A percentile compares a stretch with the other conserved stretches of the same genome.
Evolutionary conservation across 2,113 vertebrate species (phyloP).

Genomic region (Gambusia holbrooki): DNA sequence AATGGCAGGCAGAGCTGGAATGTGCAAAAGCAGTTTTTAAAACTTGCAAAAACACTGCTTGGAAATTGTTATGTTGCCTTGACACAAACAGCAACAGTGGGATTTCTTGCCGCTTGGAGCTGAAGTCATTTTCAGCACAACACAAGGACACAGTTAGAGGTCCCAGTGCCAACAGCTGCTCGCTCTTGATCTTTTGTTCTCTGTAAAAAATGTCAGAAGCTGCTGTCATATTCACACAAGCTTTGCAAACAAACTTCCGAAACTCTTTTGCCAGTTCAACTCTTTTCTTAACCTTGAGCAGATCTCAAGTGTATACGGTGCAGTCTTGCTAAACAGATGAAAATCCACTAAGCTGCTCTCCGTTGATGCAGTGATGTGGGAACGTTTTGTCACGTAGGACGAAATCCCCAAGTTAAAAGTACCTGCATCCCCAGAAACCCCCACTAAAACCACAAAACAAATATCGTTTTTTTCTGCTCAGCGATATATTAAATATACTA

Average conservation of each 20-base stretch:
- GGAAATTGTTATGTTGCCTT: not conserved
- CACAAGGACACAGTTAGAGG: not conserved
- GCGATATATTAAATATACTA: too few species aligned
- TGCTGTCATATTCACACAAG: not conserved
- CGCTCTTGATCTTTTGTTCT: not conserved
- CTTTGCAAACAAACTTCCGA: not conserved
- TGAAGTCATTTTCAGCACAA: not conserved
- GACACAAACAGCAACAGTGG: not conserved
- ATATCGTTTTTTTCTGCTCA: too few species aligned
- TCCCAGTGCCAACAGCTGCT: not conserved
- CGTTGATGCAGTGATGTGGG: not conserved
- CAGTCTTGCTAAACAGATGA: not conserved
- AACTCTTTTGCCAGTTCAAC: not conserved
- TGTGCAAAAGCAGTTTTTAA: not conserved
- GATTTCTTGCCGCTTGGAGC: not conserved
- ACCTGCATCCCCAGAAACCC: too few species aligned
- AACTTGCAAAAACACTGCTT: too few species aligned
- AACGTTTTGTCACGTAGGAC: too few species aligned
- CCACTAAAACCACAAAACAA: too few species aligned
- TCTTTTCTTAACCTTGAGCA: not conserved
- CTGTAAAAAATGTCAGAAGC: not conserved
- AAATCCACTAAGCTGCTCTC: not conserved
- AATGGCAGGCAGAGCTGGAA: not conserved
- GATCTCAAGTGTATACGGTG: not conserved
- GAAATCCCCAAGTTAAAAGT: too few species aligned